Evolutionary conservation across 2,113 vertebrate species (phyloP), one percentile per base, ranked within the genome.

Genomic region (Xiphias gladius): DNA sequence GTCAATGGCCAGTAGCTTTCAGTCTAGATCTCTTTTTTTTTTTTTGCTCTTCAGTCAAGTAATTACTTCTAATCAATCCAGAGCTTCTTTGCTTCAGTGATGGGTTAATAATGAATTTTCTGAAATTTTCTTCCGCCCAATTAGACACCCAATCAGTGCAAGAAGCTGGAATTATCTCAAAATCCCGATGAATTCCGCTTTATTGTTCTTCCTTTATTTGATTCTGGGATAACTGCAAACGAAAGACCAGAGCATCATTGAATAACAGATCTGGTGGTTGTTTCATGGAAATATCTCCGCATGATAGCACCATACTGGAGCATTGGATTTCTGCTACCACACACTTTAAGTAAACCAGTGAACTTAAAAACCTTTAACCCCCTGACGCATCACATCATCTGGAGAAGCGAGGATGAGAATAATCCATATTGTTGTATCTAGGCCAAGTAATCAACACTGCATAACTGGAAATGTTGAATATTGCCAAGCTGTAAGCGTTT

Each of bases 361-460:
- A 88, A 91, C 86, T 90, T 80, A 54, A 76, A 87, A 90, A 84
- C 59, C 88, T 63, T 66, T 65, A 82, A 70, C 67, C 85, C 79
- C 46, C 5, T 50, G 72, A 91, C 82, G 88, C 82, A 85, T 89
- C 81, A 76, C 59, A 82, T 82, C 69, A 86, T 35, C 28, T 4
- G 16, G 73, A 75, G 70, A 72, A 76, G 82, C 50, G 62, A 55
- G 86, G 82, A 89, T 90, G 84, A 88, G 87, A 91, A 86, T 91
- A 91, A 94, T 94, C 88, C 79, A 86, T 89, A 88, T 85, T 86
- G 85, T 90, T 91, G 92, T 93, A 93, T 93, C 86, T 92, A 88
- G 92, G 93, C 91, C 91, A 93, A 88, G 87, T 80, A 87, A 92
- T 91, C 90, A 92, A 89, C 86, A 79, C 68, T 46, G 85, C 86